Conservation (phyloP, 1,140 invertebrate genomes). For the Drosophila biarmipes region DNA sequence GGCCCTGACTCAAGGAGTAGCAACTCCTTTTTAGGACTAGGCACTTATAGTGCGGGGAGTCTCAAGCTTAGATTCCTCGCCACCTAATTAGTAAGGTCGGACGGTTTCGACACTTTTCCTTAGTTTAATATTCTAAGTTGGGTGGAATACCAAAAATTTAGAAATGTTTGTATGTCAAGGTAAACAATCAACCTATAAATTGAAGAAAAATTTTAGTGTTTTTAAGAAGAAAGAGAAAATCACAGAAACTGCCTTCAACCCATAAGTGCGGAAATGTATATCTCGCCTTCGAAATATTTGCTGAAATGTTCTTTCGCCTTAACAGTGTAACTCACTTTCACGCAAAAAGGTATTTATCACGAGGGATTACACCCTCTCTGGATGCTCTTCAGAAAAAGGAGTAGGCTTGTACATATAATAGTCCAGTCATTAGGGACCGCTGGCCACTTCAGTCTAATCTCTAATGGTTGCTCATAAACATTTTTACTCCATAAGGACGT, state of each 20-base stretch:
- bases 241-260: no score
- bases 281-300: no score
- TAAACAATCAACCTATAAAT: no score
- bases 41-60: neutral
- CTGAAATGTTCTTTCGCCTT: no score
- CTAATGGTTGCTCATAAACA: slow-evolving; percentile 61
- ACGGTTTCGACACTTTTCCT: no score
- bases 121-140: no score
- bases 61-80: neutral
- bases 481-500: slow-evolving; percentile 51
- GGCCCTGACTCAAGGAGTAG: neutral
- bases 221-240: no score
- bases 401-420: slow-evolving; percentile 26
- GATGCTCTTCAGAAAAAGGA: neutral
- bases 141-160: no score
- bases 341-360: neutral
- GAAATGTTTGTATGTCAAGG: no score
- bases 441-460: slow-evolving; percentile 47
- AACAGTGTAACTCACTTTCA: neutral
- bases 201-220: no score
- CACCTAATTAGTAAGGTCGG: no score
- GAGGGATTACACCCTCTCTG: neutral
- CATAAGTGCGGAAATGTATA: no score
- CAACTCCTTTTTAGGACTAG: neutral
- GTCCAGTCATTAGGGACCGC: slow-evolving; percentile 34